phyloP scores from a whole-genome alignment of 92 coral and sea anemone species.

The Parazoanthus swiftii region DNA sequence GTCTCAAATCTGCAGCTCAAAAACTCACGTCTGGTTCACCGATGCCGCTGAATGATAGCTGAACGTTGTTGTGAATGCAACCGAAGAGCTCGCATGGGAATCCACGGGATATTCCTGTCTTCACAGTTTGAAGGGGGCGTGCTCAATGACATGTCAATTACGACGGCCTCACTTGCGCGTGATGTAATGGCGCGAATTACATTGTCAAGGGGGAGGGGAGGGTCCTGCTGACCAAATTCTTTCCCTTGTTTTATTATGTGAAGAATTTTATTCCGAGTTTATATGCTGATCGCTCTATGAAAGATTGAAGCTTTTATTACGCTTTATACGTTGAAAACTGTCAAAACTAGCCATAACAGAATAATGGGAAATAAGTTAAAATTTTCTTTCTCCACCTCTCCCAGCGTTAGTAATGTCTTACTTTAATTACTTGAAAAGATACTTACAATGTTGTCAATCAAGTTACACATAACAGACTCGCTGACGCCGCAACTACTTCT shows the following conservation, averaged over 20 bases:
- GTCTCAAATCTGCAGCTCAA: constrained; percentile 65
- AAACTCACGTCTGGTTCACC: constrained; percentile 70
- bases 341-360: not conserved
- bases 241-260: not conserved
- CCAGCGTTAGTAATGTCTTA: not conserved
- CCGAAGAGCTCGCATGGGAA: constrained; percentile 85
- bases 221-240: not conserved
- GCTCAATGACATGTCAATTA: constrained; percentile 50
- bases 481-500: constrained; percentile 33
- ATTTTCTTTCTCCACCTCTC: not conserved
- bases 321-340: not conserved
- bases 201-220: constrained; percentile 41
- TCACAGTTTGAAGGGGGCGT: constrained; percentile 46
- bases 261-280: not conserved
- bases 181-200: constrained; percentile 49
- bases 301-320: no score
- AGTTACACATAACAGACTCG: constrained; percentile 21
- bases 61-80: constrained; percentile 82
- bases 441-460: constrained; percentile 44
- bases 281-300: not conserved
- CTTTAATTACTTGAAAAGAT: constrained; percentile 16
- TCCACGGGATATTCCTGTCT: constrained; percentile 64
- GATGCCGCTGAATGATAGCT: constrained; percentile 72
- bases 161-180: constrained; percentile 46
- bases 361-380: not conserved